phyloP scores from a whole-genome alignment of 1,140 invertebrate species.

The Odontomachus brunneus region DNA sequence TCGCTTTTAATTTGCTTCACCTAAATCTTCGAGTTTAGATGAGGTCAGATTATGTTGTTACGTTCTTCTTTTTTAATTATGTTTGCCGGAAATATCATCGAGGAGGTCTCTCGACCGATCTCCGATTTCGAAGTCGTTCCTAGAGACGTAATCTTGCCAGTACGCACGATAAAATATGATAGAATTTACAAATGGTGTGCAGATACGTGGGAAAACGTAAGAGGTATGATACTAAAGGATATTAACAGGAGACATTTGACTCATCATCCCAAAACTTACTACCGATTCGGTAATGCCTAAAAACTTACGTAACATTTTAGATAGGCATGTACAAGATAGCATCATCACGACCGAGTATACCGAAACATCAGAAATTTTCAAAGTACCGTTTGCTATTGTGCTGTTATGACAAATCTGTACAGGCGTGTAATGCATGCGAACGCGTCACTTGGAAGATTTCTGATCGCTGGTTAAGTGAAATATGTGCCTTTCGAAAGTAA shows the following conservation, averaged over 20 bases:
- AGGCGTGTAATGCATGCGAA: slow-evolving; percentile 29
- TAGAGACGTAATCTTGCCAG: slow-evolving; percentile 82
- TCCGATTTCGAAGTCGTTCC: slow-evolving; percentile 80
- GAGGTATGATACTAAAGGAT: slow-evolving; percentile 43
- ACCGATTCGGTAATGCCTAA: slow-evolving; percentile 34
- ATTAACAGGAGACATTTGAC: slow-evolving; percentile 27
- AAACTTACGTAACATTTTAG: slow-evolving; percentile 43
- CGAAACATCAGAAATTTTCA: slow-evolving; percentile 51
- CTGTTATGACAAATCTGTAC: slow-evolving; percentile 57
- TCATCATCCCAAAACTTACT: background rate
- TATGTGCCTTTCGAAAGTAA: slow-evolving; percentile 85
- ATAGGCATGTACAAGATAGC: slow-evolving; percentile 64
- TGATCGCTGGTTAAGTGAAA: slow-evolving; percentile 78
- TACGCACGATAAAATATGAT: slow-evolving; percentile 55
- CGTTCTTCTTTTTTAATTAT: slow-evolving; percentile 66
- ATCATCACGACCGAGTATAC: slow-evolving; percentile 43
- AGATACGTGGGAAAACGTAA: slow-evolving; percentile 28
- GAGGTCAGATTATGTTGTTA: slow-evolving; percentile 82
- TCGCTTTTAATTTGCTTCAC: slow-evolving; percentile 82
- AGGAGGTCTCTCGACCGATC: slow-evolving; percentile 70
- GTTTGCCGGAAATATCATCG: slow-evolving; percentile 71
- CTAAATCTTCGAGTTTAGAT: slow-evolving; percentile 85
- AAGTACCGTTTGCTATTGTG: slow-evolving; percentile 40
- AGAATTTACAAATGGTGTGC: slow-evolving; percentile 41
- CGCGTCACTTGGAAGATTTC: slow-evolving; percentile 49